phyloP scores from a whole-genome alignment of 2,113 vertebrate species.

The Microcebus murinus region DNA sequence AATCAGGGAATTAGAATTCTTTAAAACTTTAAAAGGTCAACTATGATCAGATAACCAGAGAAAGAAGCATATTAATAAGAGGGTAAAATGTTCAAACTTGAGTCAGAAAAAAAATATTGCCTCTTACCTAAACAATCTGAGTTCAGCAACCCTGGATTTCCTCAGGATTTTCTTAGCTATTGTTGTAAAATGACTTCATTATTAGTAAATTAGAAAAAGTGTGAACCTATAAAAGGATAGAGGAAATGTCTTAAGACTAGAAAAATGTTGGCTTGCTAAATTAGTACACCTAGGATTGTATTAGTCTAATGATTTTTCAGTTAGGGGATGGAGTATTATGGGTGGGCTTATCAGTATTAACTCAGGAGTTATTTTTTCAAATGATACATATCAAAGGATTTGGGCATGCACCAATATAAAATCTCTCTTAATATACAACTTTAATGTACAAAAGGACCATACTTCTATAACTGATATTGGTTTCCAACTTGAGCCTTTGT shows the following conservation, averaged over 20 bases:
- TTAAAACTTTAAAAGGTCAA: background rate
- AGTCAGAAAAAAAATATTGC: background rate
- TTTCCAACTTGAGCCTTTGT: background rate
- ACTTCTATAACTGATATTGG: background rate
- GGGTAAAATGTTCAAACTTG: background rate
- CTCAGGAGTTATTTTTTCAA: background rate
- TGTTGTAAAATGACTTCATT: background rate
- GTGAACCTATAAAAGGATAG: background rate
- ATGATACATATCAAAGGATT: background rate
- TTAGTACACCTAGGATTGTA: background rate
- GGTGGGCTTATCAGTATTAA: background rate
- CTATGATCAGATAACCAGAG: background rate
- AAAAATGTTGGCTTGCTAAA: background rate
- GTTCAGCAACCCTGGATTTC: background rate
- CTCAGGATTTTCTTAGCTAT: background rate
- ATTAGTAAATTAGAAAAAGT: background rate
- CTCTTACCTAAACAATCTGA: background rate
- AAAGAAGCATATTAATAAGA: background rate
- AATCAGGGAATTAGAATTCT: background rate
- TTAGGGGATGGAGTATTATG: background rate
- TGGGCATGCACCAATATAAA: background rate
- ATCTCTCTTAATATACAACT: background rate
- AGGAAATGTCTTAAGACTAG: background rate
- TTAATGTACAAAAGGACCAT: background rate
- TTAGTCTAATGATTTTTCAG: background rate